Conservation (phyloP, 2,113 vertebrate genomes). For the Paracanthobrama guichenoti region DNA sequence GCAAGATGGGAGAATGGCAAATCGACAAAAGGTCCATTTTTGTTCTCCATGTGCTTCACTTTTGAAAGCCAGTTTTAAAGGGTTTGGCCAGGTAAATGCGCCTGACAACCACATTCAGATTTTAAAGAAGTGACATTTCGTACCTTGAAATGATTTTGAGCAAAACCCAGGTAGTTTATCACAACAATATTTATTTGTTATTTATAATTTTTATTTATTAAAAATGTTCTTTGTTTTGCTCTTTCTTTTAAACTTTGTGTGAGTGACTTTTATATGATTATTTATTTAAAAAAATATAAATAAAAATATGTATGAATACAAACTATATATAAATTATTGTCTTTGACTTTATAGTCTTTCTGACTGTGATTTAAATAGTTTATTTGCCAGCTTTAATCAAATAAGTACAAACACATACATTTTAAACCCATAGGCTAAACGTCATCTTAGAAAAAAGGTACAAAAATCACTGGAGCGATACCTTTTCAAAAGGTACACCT, state of each 20-base stretch:
- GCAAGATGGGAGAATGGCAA: conserved; percentile 38
- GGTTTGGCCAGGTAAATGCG: conserved; percentile 7
- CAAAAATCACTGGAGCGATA: too few relatives aligned
- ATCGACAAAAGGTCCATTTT: conserved; percentile 34
- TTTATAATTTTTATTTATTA: conserved; percentile 2
- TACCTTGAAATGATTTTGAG: background rate
- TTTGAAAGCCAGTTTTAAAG: conserved; percentile 5
- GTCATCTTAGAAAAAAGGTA: too few relatives aligned
- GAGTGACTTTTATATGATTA: background rate
- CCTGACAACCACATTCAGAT: background rate
- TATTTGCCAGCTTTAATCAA: background rate
- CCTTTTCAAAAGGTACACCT: too few relatives aligned
- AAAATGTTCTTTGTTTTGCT: background rate
- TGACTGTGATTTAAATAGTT: background rate
- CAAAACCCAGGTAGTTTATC: too few relatives aligned
- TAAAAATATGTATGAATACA: background rate
- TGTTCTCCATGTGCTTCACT: conserved; percentile 50
- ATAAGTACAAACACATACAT: too few relatives aligned
- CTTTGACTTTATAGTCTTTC: background rate
- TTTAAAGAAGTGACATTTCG: background rate
- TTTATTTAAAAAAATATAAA: background rate
- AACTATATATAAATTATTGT: background rate
- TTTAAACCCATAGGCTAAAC: too few relatives aligned
- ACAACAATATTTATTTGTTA: conserved; percentile 18
- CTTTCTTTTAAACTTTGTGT: background rate